These are phyloP conservation scores for Ciconia stormi DNA, from an alignment of 2,113 vertebrate species.

Conservation along the genomic window DNA sequence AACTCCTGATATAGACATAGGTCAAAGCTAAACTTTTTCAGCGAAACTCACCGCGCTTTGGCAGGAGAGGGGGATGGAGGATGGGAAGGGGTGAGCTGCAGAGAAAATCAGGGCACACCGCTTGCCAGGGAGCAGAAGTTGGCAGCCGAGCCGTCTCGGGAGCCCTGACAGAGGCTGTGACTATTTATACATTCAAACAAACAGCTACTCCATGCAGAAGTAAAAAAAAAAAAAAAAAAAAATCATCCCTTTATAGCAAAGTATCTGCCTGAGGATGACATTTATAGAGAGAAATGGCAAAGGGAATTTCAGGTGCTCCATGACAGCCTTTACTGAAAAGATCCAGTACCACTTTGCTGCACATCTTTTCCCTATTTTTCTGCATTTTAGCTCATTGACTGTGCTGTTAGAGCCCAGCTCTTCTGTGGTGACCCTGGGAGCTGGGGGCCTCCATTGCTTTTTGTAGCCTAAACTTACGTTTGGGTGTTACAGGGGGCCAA, in stretches of 20 bases:
- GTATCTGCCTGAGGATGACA: background rate
- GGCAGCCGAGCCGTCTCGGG: rapidly evolving
- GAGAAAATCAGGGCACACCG: background rate
- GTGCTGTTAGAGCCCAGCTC: background rate
- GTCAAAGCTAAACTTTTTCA: background rate
- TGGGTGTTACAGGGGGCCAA: background rate
- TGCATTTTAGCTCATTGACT: background rate
- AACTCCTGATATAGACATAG: background rate
- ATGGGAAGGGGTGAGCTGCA: rapidly evolving
- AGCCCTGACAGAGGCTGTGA: background rate
- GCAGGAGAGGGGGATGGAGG: background rate
- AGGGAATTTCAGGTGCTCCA: background rate
- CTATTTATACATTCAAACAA: background rate
- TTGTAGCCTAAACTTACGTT: background rate
- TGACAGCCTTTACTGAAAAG: background rate
- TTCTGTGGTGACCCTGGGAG: background rate
- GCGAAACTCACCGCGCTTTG: rapidly evolving
- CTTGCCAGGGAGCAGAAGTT: background rate
- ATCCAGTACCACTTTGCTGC: background rate
- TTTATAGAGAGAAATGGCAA: background rate
- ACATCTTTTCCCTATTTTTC: background rate
- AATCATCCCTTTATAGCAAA: background rate
- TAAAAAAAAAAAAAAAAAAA: background rate
- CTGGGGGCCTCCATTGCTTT: background rate
- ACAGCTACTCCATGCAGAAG: background rate